Evolutionary conservation across 23 tunicate species (phyloP).

Genomic region (Halocynthia roretzi): DNA sequence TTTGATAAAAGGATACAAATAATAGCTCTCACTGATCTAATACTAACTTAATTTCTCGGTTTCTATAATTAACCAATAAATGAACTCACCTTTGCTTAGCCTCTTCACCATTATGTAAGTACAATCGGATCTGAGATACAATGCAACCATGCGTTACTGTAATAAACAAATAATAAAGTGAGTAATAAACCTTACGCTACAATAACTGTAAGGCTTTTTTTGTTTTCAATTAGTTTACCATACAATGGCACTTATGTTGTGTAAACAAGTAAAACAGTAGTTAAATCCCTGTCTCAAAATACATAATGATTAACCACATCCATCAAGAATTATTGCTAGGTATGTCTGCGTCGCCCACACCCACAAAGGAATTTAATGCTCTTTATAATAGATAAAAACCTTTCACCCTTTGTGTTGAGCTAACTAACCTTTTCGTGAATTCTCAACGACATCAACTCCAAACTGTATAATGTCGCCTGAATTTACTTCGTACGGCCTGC

Average conservation of each 20-base stretch:
- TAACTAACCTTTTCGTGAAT: slow-evolving; percentile 57
- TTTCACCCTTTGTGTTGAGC: too few relatives aligned
- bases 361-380: neutral
- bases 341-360: neutral
- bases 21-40: too few relatives aligned
- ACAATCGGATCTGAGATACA: slow-evolving; percentile 72
- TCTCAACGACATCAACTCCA: slow-evolving; percentile 94
- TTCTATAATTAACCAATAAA: neutral
- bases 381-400: neutral
- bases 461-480: slow-evolving; percentile 93
- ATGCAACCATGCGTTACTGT: slow-evolving; percentile 93
- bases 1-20: too few relatives aligned
- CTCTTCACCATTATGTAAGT: slow-evolving; percentile 83
- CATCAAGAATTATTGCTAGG: neutral
- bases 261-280: too few relatives aligned
- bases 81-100: slow-evolving; percentile 59
- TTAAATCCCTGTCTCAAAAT: too few relatives aligned
- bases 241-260: too few relatives aligned
- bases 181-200: too few relatives aligned
- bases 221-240: too few relatives aligned
- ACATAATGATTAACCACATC: too few relatives aligned
- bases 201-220: too few relatives aligned
- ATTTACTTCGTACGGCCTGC: slow-evolving; percentile 75
- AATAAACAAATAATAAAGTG: neutral
- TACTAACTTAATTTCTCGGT: too few relatives aligned